Base-by-base conservation (phyloP, 2,888 invertebrate species). In the Agrotis ipsilon region DNA sequence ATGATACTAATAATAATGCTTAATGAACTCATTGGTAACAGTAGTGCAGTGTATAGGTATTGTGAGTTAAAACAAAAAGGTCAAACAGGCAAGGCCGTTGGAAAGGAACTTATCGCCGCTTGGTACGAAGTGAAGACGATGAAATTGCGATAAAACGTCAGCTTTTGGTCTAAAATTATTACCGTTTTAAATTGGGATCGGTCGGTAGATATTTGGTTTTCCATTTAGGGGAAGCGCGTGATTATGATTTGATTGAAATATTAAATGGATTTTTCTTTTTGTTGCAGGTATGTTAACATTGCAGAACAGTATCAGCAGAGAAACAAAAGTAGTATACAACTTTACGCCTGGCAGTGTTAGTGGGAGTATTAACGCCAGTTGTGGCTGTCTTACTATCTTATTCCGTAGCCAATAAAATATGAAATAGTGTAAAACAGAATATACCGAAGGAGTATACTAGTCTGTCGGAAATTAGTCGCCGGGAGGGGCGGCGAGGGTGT, bases 391-490 rank as follows among this genome's bases (percentile, higher is more conserved):
- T 58, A 74, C 49, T 70, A 70, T 71, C 69, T 58, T 72, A 78
- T 72, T 67, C 60, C 46, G 62, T 57, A 68, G 61, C 81, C 83
- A 89, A 89, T 90, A 88, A 90, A 91, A 90, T 90, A 91, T 91
- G 89, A 90, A 91, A 90, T 91, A 90, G 86, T 88, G 87, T 88
- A 88, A 90, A 91, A 90, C 78, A 84, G 75, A 76, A 84, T 85
- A 86, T 84, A 88, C 80, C 82, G 86, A 85, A 86, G 83, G 84
- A 86, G 83, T 87, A 85, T 88, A 90, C 88, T 91, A 89, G 90
- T 90, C 91, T 87, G 93, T 92, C 94, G 95, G 95, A 95, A 95
- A 95, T 95, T 95, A 95, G 95, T 94, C 94, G 93, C 93, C 92
- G 94, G 92, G 88, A 81, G 84, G 91, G 89, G 87, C 75, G 82